Conservation (phyloP, 2,888 invertebrate species). For the Temnothorax unifasciatus region DNA sequence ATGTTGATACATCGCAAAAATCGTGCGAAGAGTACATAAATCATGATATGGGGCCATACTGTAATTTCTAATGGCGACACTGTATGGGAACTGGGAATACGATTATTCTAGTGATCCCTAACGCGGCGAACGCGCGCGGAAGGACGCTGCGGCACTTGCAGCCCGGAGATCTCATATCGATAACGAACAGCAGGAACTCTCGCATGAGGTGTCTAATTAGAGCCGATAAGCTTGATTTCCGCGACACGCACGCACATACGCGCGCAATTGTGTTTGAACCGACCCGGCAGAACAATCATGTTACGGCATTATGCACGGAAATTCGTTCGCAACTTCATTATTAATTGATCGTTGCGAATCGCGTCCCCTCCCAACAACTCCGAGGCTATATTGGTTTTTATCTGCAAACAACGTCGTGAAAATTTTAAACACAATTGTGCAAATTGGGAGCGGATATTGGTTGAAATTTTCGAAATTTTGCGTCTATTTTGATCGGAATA, state of each 20-base stretch:
- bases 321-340: constrained; percentile 39
- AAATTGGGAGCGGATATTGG: too few relatives aligned
- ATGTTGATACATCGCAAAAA: constrained; percentile 25
- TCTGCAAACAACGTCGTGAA: not conserved
- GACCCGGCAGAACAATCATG: constrained; percentile 34
- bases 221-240: constrained; percentile 69
- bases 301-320: constrained; percentile 58
- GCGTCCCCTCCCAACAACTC: not conserved
- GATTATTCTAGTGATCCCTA: constrained; percentile 52
- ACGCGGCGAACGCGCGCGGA: constrained; percentile 43
- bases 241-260: constrained; percentile 46
- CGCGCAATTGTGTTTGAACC: constrained; percentile 42
- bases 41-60: constrained; percentile 16
- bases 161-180: constrained; percentile 57
- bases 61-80: constrained; percentile 17
- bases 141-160: constrained; percentile 63
- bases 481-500: not conserved
- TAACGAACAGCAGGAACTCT: constrained; percentile 55
- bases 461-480: not conserved
- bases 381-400: constrained; percentile 33
- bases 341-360: constrained; percentile 31
- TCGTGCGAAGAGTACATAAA: constrained; percentile 29
- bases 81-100: constrained; percentile 35
- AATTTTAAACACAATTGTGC: not conserved
- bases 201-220: constrained; percentile 71